A percentile compares a stretch with the other conserved stretches of the same genome.
Conservation (phyloP, 2,113 vertebrate species). For the Stercorarius parasiticus region DNA sequence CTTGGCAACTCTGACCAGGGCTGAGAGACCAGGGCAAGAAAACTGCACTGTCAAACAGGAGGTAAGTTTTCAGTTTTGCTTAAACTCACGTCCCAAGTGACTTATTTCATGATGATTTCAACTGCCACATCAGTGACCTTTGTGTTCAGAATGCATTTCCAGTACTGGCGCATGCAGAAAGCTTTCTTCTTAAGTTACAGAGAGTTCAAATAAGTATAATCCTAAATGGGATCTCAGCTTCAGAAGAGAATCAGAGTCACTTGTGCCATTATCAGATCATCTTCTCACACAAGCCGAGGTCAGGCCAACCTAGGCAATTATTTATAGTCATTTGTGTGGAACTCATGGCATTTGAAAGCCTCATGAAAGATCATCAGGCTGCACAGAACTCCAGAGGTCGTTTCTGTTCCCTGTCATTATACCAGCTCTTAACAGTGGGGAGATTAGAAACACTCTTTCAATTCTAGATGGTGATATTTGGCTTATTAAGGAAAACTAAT, state of each 20-base stretch:
- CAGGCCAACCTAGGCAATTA: conserved; percentile 68
- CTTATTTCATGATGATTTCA: conserved; percentile 57
- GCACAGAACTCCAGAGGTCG: conserved; percentile 17
- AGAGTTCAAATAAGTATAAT: conserved; percentile 51
- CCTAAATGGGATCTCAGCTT: conserved; percentile 42
- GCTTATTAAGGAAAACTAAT: not conserved
- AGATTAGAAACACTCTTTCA: not conserved
- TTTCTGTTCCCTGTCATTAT: conserved; percentile 21
- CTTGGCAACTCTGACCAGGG: not conserved
- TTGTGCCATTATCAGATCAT: conserved; percentile 63
- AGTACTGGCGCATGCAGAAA: conserved; percentile 21
- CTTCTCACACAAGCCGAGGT: conserved; percentile 56
- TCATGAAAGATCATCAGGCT: conserved; percentile 1
- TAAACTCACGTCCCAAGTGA: conserved; percentile 20
- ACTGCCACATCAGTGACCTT: conserved; percentile 52
- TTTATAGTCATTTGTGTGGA: conserved; percentile 62
- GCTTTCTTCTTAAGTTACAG: conserved; percentile 63
- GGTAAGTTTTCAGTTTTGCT: conserved; percentile 28
- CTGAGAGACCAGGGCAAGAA: not conserved
- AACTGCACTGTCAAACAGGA: conserved; percentile 19
- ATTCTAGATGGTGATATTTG: not conserved
- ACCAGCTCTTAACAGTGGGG: not conserved
- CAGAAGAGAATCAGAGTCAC: conserved; percentile 53
- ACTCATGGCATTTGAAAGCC: conserved; percentile 36
- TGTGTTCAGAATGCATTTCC: conserved; percentile 42